Evolutionary conservation across 2,797 vertebrate genomes (phyloP), one percentile per base, ranked within the genome.

Genomic region (Onychomys arenicola): DNA sequence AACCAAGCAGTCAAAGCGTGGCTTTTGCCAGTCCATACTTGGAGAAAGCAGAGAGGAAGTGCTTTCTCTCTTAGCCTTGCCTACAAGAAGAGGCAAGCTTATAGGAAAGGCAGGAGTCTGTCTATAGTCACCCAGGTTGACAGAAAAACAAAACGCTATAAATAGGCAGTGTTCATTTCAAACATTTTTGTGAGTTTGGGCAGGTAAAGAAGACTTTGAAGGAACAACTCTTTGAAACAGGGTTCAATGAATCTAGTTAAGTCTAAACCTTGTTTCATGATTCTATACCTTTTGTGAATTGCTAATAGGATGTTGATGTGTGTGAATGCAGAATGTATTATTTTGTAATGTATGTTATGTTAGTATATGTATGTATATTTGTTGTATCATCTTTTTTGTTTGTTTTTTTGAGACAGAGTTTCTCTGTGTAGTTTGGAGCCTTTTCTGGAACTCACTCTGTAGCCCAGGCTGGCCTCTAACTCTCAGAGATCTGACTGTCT

Each of bases 241-340:
- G 17, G 69, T 80, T 81, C 55, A 92, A 19, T 86, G 37, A 81
- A 19, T 43, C 21, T 71, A 93, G 11, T 73, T 73, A 27, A 52
- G 14, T 94, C 49, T 83, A 80, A 94, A 29, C 75, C 40, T 49
- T 81, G 34, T 77, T 37, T 52, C 55, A n/a, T 2, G 87, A 78
- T 69, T 63, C 40, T 82, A 29, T 16, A 69, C 8, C 17, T 95
- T 93, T 92, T 63, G 40, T 85, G 55, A 94, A 90, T 77, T 89
- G 61, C 13, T 83, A 34, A 69, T 43, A 75, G 49, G 43, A 77
- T 78, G 10, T 46, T 85, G 25, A 49, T 71, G 6, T 83, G 3
- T 19, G 1, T 65, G 14, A 63, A 32, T 86, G 2, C 11, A 49
- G 29, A 82, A 86, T 61, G 86, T 16, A 37, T 52, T 81, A 55